These are phyloP conservation scores for Xiphydria camelus DNA, from an alignment of 2,888 invertebrate species.

Conservation along the genomic window DNA sequence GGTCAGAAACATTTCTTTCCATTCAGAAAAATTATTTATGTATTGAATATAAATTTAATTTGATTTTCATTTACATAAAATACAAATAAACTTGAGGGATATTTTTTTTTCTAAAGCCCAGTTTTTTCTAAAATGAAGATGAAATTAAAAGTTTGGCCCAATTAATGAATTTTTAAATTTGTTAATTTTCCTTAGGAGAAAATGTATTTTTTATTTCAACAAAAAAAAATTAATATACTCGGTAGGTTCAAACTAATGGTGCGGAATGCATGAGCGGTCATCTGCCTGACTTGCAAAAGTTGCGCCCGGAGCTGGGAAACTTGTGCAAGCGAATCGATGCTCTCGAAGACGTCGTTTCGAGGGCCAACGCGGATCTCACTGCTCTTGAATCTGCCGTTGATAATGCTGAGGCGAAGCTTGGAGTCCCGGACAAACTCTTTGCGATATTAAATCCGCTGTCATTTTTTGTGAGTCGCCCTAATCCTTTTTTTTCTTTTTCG, in stretches of 20 bases:
- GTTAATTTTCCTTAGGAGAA: too few species aligned
- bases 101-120: too few species aligned
- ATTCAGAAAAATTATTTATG: too few species aligned
- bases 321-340: constrained; percentile 51
- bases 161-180: constrained; percentile 3
- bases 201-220: too few species aligned
- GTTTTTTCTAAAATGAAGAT: too few species aligned
- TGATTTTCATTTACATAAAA: constrained; percentile 1
- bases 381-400: constrained; percentile 52
- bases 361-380: constrained; percentile 47
- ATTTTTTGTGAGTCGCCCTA: constrained; percentile 49
- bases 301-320: constrained; percentile 39
- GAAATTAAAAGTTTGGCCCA: neutral
- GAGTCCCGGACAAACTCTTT: constrained; percentile 48
- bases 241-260: constrained; percentile 50
- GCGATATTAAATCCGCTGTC: constrained; percentile 54
- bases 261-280: constrained; percentile 46
- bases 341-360: constrained; percentile 48
- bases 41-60: neutral
- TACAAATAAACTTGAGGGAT: too few species aligned
- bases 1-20: constrained; percentile 34
- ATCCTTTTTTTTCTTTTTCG: too few species aligned
- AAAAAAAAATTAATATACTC: too few species aligned
- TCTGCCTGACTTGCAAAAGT: constrained; percentile 40
- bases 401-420: constrained; percentile 49